Evolutionary conservation across 2,113 vertebrate genomes (phyloP).

Genomic region (Stercorarius parasiticus): DNA sequence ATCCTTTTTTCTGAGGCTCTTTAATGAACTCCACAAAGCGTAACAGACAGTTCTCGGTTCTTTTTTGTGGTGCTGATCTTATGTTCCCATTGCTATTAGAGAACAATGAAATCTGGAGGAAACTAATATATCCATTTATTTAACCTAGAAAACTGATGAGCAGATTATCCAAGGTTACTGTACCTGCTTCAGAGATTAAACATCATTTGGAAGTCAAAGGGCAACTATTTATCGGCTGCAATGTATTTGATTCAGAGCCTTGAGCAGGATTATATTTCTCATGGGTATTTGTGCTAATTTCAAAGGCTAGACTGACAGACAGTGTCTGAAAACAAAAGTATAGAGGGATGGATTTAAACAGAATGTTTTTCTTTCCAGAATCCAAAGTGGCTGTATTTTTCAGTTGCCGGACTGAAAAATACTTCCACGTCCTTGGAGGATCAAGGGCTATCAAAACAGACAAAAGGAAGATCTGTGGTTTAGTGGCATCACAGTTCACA

Average conservation of each 20-base stretch:
- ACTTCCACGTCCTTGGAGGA: constrained; percentile 53
- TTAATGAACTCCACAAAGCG: not conserved
- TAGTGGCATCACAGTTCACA: constrained; percentile 66
- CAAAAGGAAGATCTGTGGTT: constrained; percentile 70
- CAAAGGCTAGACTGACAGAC: constrained; percentile 61
- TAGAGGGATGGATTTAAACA: constrained; percentile 49
- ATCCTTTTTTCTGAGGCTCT: not conserved
- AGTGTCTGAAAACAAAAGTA: constrained; percentile 50
- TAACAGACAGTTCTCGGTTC: not conserved
- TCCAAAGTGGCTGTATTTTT: constrained; percentile 38
- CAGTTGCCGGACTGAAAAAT: constrained; percentile 43
- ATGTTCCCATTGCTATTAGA: not conserved
- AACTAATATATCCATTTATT: constrained; percentile 36
- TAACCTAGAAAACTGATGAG: constrained; percentile 52
- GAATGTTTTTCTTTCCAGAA: constrained; percentile 61
- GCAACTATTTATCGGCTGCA: constrained; percentile 43
- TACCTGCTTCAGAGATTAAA: constrained; percentile 56
- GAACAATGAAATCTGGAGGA: constrained; percentile 37
- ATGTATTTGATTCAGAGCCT: constrained; percentile 52
- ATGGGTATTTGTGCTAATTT: constrained; percentile 65
- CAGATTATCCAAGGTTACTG: constrained; percentile 44
- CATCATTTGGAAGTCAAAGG: constrained; percentile 59
- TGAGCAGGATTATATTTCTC: constrained; percentile 61
- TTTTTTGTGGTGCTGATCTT: not conserved
- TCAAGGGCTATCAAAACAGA: constrained; percentile 74